Percentiles rank a stretch among this genome's conserved stretches.
Evolutionary conservation across 2,797 vertebrate species (phyloP).

Genomic region (Podargus strigoides): DNA sequence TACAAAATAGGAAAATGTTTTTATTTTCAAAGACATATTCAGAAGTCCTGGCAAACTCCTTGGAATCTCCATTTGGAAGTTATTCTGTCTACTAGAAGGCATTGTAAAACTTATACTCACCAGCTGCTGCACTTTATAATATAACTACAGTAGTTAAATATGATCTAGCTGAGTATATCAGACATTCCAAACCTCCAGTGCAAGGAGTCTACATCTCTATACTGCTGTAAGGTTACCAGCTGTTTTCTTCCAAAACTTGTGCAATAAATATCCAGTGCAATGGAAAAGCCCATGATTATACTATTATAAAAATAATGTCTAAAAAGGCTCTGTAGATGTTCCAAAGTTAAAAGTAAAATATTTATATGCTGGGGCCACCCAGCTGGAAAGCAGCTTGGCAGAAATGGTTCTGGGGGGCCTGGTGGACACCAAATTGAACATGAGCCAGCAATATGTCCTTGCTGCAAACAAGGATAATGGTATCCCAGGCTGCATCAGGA

Average conservation of each 20-base stretch:
- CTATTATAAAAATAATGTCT: not conserved
- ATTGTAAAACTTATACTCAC: not conserved
- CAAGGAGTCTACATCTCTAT: not conserved
- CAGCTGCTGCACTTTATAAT: not conserved
- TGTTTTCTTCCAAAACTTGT: not conserved
- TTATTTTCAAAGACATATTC: not conserved
- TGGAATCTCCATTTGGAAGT: not conserved
- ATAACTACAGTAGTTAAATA: not conserved
- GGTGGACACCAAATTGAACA: not conserved
- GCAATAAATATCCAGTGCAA: not conserved
- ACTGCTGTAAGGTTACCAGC: not conserved
- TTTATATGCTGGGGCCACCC: not conserved
- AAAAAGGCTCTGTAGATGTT: not conserved
- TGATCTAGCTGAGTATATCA: not conserved
- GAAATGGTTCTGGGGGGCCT: not conserved
- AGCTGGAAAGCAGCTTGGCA: not conserved
- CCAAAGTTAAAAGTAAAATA: not conserved
- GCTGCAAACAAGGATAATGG: not conserved
- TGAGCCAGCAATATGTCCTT: not conserved
- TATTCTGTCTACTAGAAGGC: not conserved
- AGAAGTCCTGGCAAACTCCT: not conserved
- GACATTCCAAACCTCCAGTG: not conserved
- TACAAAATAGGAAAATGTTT: not conserved
- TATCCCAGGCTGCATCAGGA: not conserved
- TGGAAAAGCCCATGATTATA: too few relatives aligned